Percentiles rank a stretch among this genome's conserved stretches.
These are phyloP conservation scores for Alethe diademata DNA, from an alignment of 2,113 vertebrate species.

Conservation along the genomic window DNA sequence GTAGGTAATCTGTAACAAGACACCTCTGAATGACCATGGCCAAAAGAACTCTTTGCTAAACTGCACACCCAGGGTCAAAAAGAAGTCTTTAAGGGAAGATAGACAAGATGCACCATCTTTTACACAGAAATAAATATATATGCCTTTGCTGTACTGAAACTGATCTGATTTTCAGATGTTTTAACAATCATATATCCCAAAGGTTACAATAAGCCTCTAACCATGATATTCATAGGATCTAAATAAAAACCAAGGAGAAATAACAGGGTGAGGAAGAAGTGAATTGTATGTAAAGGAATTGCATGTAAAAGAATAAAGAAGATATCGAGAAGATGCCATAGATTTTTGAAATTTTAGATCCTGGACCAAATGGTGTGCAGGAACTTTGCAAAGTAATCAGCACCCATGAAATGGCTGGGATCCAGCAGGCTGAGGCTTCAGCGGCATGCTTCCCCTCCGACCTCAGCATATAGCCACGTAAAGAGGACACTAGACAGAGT, in stretches of 20 bases:
- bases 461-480: neutral
- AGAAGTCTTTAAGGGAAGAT: neutral
- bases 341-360: neutral
- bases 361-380: neutral
- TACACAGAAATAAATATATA: neutral
- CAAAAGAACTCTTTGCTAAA: neutral
- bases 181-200: neutral
- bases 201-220: neutral
- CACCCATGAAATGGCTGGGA: neutral
- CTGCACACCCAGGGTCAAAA: neutral
- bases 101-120: neutral
- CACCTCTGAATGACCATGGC: neutral
- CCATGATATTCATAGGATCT: neutral
- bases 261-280: neutral
- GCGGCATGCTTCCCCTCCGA: neutral
- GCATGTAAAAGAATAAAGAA: neutral
- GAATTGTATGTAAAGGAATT: neutral
- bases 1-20: conserved; percentile 15
- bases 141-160: neutral
- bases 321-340: neutral
- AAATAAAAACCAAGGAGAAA: neutral
- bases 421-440: neutral
- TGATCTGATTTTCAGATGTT: neutral
- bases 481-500: neutral
- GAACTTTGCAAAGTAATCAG: neutral